These are phyloP conservation scores for Salticus scenicus DNA, from an alignment of 2,888 invertebrate genomes.

Conservation along the genomic window DNA sequence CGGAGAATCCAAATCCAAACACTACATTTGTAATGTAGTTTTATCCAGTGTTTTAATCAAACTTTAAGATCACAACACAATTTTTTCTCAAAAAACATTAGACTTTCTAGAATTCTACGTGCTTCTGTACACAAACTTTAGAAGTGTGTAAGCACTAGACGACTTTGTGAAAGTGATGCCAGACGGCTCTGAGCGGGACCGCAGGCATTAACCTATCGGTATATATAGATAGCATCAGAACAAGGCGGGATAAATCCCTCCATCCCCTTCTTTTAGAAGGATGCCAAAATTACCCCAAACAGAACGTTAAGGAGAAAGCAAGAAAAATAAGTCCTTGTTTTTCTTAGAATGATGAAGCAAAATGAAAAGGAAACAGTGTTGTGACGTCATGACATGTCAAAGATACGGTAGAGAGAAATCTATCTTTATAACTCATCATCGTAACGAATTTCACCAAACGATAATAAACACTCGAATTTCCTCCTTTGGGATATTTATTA, in stretches of 20 bases:
- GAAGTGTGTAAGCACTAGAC: background rate
- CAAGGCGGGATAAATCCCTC: too few species aligned
- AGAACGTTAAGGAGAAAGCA: background rate
- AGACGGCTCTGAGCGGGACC: background rate
- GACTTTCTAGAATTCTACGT: too few species aligned
- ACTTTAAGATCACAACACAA: too few species aligned
- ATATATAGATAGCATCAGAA: constrained; percentile 4
- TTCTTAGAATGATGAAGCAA: constrained; percentile 2
- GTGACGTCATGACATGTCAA: constrained; percentile 1
- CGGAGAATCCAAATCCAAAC: too few species aligned
- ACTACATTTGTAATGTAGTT: too few species aligned
- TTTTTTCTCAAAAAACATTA: too few species aligned
- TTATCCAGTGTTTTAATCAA: too few species aligned
- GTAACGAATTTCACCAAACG: too few species aligned
- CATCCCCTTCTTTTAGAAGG: background rate
- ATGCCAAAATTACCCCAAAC: constrained; percentile 1
- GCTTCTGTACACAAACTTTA: too few species aligned
- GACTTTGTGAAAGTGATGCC: background rate
- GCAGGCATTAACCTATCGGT: constrained; percentile 9
- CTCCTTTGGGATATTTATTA: too few species aligned
- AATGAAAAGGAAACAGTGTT: constrained; percentile 1
- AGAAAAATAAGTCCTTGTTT: background rate
- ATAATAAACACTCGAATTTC: too few species aligned
- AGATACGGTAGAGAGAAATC: background rate
- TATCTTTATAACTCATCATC: too few species aligned